phyloP scores from a whole-genome alignment of 2,888 invertebrate genomes.

The Tipula helvola region DNA sequence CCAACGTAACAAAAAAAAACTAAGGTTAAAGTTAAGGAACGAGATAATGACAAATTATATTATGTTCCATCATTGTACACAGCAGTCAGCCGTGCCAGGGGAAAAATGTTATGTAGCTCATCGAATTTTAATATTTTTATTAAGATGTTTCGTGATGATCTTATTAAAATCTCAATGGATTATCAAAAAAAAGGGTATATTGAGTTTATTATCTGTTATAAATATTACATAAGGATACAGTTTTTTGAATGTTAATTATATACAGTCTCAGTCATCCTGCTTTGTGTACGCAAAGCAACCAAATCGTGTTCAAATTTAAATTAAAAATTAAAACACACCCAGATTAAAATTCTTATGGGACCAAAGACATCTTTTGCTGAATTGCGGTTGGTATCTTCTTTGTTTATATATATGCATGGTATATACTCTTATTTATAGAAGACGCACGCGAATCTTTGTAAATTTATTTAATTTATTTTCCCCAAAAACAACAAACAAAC shows the following conservation, averaged over 20 bases:
- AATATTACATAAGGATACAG: background rate
- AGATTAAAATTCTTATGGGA: background rate
- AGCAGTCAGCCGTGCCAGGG: background rate
- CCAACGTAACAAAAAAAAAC: background rate
- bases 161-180: background rate
- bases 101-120: background rate
- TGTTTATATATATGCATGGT: too few relatives aligned
- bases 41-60: background rate
- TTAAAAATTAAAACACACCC: background rate
- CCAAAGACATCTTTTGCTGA: background rate
- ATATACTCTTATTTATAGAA: background rate
- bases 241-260: background rate
- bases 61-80: too few relatives aligned
- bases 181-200: background rate
- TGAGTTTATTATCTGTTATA: background rate
- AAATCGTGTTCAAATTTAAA: background rate
- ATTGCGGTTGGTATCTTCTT: background rate
- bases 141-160: constrained; percentile 4
- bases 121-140: background rate
- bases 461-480: background rate
- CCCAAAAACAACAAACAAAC: background rate
- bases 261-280: background rate
- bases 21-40: background rate
- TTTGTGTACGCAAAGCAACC: background rate
- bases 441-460: background rate